Evolutionary conservation across 2,888 invertebrate species (phyloP).

Genomic region (Drosophila antonietae): DNA sequence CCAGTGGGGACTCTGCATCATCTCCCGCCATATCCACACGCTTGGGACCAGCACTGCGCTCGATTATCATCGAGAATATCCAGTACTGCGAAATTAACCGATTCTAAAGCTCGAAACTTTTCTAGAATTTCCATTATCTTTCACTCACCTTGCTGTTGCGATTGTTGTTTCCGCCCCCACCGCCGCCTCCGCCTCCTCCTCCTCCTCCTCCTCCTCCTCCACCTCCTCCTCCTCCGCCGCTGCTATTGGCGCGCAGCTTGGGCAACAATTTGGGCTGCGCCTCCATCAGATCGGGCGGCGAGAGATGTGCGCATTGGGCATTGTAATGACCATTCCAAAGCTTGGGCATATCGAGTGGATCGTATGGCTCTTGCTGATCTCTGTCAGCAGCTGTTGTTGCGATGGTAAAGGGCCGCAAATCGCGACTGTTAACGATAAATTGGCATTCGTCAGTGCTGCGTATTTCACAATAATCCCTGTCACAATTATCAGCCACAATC

Average conservation of each 20-base stretch:
- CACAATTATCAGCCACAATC: slow-evolving; percentile 53
- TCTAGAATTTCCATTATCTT: background rate
- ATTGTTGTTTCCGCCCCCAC: slow-evolving; percentile 5
- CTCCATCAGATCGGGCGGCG: slow-evolving; percentile 78
- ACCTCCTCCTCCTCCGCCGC: background rate
- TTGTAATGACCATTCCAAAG: slow-evolving; percentile 59
- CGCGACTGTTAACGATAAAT: slow-evolving; percentile 45
- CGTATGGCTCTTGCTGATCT: slow-evolving; percentile 6
- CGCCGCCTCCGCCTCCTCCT: background rate
- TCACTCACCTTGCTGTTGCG: slow-evolving; percentile 73
- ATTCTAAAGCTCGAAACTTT: background rate
- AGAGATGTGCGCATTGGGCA: slow-evolving; percentile 47
- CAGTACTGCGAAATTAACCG: slow-evolving; percentile 67
- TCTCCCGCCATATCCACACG: slow-evolving; percentile 68
- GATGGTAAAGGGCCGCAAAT: slow-evolving; percentile 68
- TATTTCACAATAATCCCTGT: slow-evolving; percentile 61
- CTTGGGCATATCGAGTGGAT: slow-evolving; percentile 73
- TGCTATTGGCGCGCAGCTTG: slow-evolving; percentile 61
- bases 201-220: background rate
- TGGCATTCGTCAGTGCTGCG: slow-evolving; percentile 6
- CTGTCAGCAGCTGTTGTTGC: slow-evolving; percentile 47
- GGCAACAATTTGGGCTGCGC: slow-evolving; percentile 73
- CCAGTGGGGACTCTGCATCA: slow-evolving; percentile 80
- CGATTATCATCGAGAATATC: slow-evolving; percentile 84
- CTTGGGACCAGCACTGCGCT: slow-evolving; percentile 76